phyloP scores from a whole-genome alignment of 2,797 vertebrate species.

The Acanthopagrus latus region DNA sequence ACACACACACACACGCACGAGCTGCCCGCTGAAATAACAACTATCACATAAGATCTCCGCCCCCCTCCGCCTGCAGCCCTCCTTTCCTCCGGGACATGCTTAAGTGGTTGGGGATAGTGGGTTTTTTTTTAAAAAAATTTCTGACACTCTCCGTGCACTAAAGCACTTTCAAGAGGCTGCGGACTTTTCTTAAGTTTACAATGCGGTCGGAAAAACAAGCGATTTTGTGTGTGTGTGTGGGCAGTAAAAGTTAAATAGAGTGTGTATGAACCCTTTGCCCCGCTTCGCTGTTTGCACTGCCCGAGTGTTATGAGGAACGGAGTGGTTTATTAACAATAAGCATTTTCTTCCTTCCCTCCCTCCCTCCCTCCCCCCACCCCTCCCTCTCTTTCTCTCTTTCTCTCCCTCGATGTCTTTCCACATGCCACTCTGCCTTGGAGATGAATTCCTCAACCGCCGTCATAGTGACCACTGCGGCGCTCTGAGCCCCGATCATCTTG shows the following conservation, averaged over 20 bases:
- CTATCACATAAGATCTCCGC: constrained; percentile 44
- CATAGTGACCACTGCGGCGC: constrained; percentile 67
- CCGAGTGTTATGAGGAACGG: constrained; percentile 63
- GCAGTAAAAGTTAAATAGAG: constrained; percentile 53
- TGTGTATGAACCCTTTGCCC: constrained; percentile 63
- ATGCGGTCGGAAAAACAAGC: constrained; percentile 37
- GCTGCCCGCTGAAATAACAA: constrained; percentile 48
- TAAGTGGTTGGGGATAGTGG: constrained; percentile 28
- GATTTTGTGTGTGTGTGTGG: constrained; percentile 1
- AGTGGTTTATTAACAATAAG: constrained; percentile 74
- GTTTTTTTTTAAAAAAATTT: constrained; percentile 41
- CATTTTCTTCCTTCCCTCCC: constrained; percentile 50
- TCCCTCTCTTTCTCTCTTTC: background rate
- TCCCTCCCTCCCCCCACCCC: background rate
- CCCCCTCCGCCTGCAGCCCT: constrained; percentile 20
- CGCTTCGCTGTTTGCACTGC: constrained; percentile 62
- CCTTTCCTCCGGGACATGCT: constrained; percentile 24
- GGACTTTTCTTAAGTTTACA: constrained; percentile 55
- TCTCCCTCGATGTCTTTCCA: constrained; percentile 48
- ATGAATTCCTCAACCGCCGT: constrained; percentile 68
- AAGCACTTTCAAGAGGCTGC: constrained; percentile 49
- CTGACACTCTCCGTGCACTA: constrained; percentile 25
- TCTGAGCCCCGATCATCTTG: constrained; percentile 48
- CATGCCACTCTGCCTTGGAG: constrained; percentile 48
- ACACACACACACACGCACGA: background rate